phyloP scores from a whole-genome alignment of 2,797 vertebrate genomes.

The Neostethus bicornis region DNA sequence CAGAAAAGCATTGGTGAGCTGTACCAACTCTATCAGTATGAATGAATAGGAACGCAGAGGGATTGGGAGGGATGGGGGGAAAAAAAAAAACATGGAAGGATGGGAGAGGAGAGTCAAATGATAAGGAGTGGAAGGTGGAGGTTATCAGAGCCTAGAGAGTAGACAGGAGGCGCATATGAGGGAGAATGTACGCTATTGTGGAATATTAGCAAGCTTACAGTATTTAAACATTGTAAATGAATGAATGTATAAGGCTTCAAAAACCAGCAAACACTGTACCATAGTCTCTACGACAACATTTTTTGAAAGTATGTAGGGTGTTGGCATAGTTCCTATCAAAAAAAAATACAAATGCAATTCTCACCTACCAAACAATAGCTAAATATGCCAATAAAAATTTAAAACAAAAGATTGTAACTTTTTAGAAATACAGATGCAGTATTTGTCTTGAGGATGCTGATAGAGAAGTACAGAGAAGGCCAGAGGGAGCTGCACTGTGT shows the following conservation, averaged over 20 bases:
- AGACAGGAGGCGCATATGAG: conserved; percentile 21
- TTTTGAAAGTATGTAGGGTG: neutral
- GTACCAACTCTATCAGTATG: conserved; percentile 64
- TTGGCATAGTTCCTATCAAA: too few relatives aligned
- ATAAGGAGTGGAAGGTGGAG: conserved; percentile 66
- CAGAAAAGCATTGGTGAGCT: conserved; percentile 61
- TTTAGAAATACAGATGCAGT: neutral
- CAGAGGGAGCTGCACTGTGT: too few relatives aligned
- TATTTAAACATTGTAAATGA: conserved; percentile 32
- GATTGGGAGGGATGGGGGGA: conserved; percentile 52
- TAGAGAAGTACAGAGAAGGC: too few relatives aligned
- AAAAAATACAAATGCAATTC: neutral
- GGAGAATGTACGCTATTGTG: conserved; percentile 48
- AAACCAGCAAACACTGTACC: conserved; percentile 21
- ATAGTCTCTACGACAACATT: too few relatives aligned
- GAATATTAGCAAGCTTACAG: conserved; percentile 55
- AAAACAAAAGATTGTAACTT: neutral
- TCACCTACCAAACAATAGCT: neutral
- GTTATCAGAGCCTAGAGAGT: conserved; percentile 61
- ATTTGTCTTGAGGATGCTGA: too few relatives aligned
- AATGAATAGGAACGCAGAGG: conserved; percentile 67
- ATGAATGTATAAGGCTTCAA: conserved; percentile 37
- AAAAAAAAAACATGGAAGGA: conserved; percentile 53
- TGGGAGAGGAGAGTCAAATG: conserved; percentile 56
- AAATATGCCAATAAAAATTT: neutral